Evolutionary conservation across 2,113 vertebrate species (phyloP).

Genomic region (Halcyon senegalensis): DNA sequence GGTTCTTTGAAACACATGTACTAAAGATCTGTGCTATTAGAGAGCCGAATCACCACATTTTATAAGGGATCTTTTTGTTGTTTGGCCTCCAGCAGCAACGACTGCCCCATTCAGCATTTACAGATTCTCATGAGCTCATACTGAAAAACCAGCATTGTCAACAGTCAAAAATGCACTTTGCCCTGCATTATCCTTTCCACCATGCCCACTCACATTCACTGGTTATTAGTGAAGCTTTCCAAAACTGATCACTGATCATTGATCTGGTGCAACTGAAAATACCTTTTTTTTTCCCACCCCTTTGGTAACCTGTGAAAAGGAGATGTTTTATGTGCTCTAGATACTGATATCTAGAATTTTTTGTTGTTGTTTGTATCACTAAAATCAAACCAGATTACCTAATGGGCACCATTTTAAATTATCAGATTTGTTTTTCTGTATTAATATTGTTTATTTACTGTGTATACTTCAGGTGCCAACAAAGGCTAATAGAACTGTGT

Average conservation of each 20-base stretch:
- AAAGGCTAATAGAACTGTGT: background rate
- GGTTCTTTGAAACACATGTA: background rate
- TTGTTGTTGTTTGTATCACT: background rate
- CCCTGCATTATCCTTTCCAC: background rate
- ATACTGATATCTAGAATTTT: background rate
- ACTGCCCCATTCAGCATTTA: background rate
- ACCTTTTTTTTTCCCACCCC: background rate
- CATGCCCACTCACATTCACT: background rate
- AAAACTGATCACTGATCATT: background rate
- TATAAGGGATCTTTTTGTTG: background rate
- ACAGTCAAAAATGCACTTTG: background rate
- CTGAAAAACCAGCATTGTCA: background rate
- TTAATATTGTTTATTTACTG: background rate
- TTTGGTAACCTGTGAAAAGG: background rate
- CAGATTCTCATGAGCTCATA: background rate
- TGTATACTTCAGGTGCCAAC: background rate
- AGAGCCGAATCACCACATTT: background rate
- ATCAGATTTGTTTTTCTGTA: background rate
- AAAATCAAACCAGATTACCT: background rate
- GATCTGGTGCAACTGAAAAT: background rate
- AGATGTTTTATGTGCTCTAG: background rate
- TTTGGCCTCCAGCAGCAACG: background rate
- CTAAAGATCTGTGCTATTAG: background rate
- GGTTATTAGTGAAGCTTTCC: background rate
- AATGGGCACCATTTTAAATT: background rate